Conservation (phyloP, 2,113 vertebrate species). For the Pluvialis apricaria region DNA sequence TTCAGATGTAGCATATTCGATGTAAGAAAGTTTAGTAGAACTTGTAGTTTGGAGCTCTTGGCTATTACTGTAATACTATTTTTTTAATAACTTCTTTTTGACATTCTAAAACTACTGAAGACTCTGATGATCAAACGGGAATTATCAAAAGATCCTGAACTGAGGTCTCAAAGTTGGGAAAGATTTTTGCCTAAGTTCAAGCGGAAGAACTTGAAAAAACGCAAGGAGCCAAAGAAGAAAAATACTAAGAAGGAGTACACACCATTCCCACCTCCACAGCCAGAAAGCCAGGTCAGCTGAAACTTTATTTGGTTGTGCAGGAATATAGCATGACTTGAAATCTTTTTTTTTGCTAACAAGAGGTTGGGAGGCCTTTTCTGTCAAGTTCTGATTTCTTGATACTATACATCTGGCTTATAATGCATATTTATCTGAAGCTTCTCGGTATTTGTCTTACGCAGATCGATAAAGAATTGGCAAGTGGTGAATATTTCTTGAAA, state of each 20-base stretch:
- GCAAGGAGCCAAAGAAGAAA: conserved; percentile 91
- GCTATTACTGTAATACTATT: not conserved
- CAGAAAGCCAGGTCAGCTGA: conserved; percentile 88
- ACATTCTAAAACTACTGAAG: conserved; percentile 67
- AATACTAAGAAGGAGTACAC: conserved; percentile 91
- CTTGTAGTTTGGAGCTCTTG: not conserved
- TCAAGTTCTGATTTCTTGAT: not conserved
- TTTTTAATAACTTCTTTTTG: conserved; percentile 20
- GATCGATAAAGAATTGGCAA: conserved; percentile 92
- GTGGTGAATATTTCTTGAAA: conserved; percentile 93
- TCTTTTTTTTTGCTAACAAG: not conserved
- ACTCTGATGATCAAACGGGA: conserved; percentile 98
- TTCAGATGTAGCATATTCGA: not conserved
- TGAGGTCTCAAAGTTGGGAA: conserved; percentile 89
- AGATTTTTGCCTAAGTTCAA: conserved; percentile 95
- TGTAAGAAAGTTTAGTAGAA: not conserved
- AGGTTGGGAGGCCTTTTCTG: not conserved
- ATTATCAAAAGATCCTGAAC: conserved; percentile 88
- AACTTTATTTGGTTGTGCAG: not conserved
- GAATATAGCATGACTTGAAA: not conserved
- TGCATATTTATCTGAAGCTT: not conserved
- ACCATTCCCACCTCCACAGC: conserved; percentile 91
- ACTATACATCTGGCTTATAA: not conserved
- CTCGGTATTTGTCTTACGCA: conserved; percentile 42
- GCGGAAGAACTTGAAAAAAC: conserved; percentile 90